Evolutionary conservation across 2,113 vertebrate genomes (phyloP).

Genomic region (Corydoras maculifer): DNA sequence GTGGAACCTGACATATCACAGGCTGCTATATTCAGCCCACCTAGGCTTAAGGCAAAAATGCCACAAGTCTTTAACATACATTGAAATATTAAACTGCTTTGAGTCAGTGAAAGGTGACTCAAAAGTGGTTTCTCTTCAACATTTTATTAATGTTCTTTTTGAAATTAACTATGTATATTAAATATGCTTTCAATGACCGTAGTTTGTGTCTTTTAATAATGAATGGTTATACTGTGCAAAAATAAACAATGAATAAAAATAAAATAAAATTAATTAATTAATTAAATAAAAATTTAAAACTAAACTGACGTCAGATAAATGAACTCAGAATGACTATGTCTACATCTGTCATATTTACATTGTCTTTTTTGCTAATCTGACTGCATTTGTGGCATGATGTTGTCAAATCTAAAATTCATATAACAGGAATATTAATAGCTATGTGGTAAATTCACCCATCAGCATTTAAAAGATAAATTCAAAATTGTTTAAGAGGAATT

Average conservation of each 20-base stretch:
- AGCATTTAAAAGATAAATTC: not conserved
- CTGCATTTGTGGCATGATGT: no score
- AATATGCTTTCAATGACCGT: not conserved
- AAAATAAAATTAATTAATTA: no score
- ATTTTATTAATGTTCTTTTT: conserved; percentile 1
- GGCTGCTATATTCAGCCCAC: conserved; percentile 25
- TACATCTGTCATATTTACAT: no score
- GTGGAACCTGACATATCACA: conserved; percentile 21
- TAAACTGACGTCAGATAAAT: no score
- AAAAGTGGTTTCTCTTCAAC: conserved; percentile 1
- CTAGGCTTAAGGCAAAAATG: conserved; percentile 28
- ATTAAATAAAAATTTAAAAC: no score
- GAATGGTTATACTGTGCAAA: not conserved
- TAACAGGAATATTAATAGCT: no score
- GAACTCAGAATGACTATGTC: no score
- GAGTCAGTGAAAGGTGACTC: not conserved
- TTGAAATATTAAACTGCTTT: conserved; percentile 13
- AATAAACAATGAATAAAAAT: not conserved
- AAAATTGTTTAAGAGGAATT: no score
- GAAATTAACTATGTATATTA: not conserved
- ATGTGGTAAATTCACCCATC: no score
- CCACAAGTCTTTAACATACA: conserved; percentile 14
- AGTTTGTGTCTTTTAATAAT: not conserved
- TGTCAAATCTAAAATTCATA: no score
- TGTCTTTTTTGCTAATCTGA: no score